These are phyloP conservation scores for Homarus americanus DNA, from an alignment of 1,140 invertebrate genomes.

Conservation along the genomic window DNA sequence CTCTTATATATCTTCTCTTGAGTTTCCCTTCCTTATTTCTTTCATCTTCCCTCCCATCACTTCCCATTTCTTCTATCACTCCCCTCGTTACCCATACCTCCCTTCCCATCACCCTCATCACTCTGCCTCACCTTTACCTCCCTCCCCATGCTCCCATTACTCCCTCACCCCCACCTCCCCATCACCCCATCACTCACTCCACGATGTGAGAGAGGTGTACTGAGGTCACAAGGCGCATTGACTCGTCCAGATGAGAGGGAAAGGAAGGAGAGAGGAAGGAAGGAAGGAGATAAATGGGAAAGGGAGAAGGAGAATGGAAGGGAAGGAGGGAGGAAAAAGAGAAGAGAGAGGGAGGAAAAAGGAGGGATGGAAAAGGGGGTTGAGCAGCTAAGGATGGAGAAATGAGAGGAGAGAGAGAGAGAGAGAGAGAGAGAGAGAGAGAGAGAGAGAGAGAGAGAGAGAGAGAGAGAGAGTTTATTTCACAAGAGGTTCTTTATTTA, in stretches of 20 bases:
- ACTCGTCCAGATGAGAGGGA: neutral
- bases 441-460: neutral
- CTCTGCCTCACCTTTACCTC: too few relatives aligned
- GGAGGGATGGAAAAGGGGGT: too few relatives aligned
- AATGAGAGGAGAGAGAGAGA: neutral
- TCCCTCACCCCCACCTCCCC: too few relatives aligned
- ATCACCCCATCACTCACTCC: too few relatives aligned
- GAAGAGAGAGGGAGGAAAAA: too few relatives aligned
- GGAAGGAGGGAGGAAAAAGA: neutral
- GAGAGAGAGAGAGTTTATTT: neutral
- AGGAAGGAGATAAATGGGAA: neutral
- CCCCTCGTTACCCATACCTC: too few relatives aligned
- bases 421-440: neutral
- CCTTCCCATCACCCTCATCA: neutral
- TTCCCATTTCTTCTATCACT: too few relatives aligned
- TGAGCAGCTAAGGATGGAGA: too few relatives aligned
- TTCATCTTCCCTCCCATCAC: neutral
- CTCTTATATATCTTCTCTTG: neutral
- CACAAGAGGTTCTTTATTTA: neutral
- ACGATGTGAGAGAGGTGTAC: too few relatives aligned
- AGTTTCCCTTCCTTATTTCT: too few relatives aligned
- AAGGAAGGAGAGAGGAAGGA: neutral
- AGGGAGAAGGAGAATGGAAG: neutral
- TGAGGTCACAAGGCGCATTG: neutral
- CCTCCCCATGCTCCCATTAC: too few relatives aligned